Conservation (phyloP, 2,888 invertebrate genomes). For the Sminthurinus aureus region DNA sequence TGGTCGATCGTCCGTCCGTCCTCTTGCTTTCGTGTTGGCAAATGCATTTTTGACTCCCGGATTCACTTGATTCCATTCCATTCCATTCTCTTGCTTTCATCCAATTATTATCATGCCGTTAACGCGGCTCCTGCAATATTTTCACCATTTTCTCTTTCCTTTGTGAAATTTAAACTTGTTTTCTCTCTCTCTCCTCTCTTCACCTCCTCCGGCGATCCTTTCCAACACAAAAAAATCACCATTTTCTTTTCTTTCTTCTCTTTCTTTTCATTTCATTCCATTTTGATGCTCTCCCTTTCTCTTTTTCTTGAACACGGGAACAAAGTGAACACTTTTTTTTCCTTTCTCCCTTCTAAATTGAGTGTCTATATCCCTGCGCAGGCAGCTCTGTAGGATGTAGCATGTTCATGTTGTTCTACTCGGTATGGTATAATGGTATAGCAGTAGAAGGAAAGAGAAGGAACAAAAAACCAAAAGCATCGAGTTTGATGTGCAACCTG, state of each 20-base stretch:
- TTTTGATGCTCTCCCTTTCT: too few relatives aligned
- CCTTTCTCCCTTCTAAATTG: not conserved
- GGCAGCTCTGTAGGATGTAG: too few relatives aligned
- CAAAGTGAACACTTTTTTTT: too few relatives aligned
- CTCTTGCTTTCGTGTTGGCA: not conserved
- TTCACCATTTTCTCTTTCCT: slow-evolving; percentile 13
- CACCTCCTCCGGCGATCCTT: not conserved
- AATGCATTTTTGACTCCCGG: slow-evolving; percentile 17
- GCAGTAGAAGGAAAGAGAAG: too few relatives aligned
- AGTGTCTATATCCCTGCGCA: not conserved
- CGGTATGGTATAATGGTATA: too few relatives aligned
- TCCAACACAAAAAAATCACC: not conserved
- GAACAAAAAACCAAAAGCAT: too few relatives aligned
- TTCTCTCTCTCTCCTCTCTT: not conserved
- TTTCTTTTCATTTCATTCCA: not conserved
- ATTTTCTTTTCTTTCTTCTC: not conserved
- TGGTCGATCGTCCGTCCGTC: not conserved
- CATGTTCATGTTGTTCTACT: too few relatives aligned
- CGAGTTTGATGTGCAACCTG: not conserved
- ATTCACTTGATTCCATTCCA: slow-evolving; percentile 9
- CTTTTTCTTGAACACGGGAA: too few relatives aligned
- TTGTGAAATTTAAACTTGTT: slow-evolving; percentile 21
- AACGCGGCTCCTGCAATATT: slow-evolving; percentile 28
- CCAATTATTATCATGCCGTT: slow-evolving; percentile 42
- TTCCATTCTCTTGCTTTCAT: slow-evolving; percentile 26